Evolutionary conservation across 2,888 invertebrate species (phyloP).

Genomic region (Drosophila fungiperda): DNA sequence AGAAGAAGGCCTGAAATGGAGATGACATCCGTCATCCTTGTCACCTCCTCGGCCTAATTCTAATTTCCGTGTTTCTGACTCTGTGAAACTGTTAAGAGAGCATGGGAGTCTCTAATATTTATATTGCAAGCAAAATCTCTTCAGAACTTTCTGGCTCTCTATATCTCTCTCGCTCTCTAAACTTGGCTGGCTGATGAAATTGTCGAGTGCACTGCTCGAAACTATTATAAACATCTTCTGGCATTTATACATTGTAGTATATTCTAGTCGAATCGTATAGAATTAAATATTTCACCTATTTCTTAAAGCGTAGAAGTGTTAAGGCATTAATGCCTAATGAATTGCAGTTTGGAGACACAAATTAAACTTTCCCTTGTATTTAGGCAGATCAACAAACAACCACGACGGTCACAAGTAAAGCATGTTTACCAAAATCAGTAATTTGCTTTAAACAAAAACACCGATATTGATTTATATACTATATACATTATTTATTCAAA

Average conservation of each 20-base stretch:
- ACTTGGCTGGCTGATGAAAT: slow-evolving; percentile 60
- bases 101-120: slow-evolving; percentile 45
- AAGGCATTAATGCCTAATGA: background rate
- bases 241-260: slow-evolving; percentile 25
- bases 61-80: slow-evolving; percentile 28
- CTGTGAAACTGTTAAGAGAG: slow-evolving; percentile 37
- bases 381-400: background rate
- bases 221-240: slow-evolving; percentile 15
- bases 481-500: background rate
- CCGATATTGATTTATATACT: background rate
- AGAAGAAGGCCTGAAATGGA: slow-evolving; percentile 56
- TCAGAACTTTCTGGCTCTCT: slow-evolving; percentile 53
- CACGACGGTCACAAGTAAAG: background rate
- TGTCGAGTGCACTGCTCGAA: slow-evolving; percentile 11
- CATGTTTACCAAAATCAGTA: background rate
- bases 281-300: background rate
- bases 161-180: slow-evolving; percentile 55
- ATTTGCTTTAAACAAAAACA: background rate
- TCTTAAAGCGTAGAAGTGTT: background rate
- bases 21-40: slow-evolving; percentile 56
- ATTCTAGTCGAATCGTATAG: background rate
- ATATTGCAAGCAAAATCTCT: slow-evolving; percentile 28
- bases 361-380: background rate
- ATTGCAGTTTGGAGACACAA: background rate
- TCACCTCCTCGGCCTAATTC: slow-evolving; percentile 76